Evolutionary conservation across 2,888 invertebrate species (phyloP), one percentile per base, ranked within the genome.

Genomic region (Acleris cristana): DNA sequence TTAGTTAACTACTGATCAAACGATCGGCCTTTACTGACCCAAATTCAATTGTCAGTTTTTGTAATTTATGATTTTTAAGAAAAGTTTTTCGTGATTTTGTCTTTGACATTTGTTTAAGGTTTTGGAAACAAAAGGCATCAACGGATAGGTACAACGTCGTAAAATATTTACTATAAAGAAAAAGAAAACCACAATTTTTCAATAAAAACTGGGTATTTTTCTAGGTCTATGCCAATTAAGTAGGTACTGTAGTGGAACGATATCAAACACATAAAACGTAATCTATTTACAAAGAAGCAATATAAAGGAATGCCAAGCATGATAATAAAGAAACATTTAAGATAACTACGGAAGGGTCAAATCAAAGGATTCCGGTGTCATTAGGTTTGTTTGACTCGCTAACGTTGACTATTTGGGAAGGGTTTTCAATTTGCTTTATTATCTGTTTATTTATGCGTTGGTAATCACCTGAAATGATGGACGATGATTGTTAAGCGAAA

Each of bases 391-490:
- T 81, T 79, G 76, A 75, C 78, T 79, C 80, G 77, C 80, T 77
- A 79, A 77, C 83, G 81, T 79, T 77, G 76, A 75, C 86, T 87
- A 86, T 84, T 83, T 78, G 81, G 77, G 84, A 82, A 80, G n/a
- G 83, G 82, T 82, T 86, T 91, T 92, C 92, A 92, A 92, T 92
- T 92, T 88, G 84, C 87, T 92, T 90, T 91, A 91, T 90, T 89
- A 89, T 90, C 88, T 92, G 90, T 91, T 91, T 92, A 91, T 90
- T 89, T 91, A 90, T 89, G 87, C 88, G 84, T 89, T 88, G 88
- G 87, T 67, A 63, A 67, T 67, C 65, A 54, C 82, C 80, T 78
- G 72, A 78, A 85, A 88, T 86, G 85, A 90, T 89, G 88, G 90
- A 83, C 82, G 82, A 85, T 85, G 80, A 75, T 74, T 79, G 76